Conservation (phyloP, 2,888 invertebrate species). For the Asteroscopus sphinx region DNA sequence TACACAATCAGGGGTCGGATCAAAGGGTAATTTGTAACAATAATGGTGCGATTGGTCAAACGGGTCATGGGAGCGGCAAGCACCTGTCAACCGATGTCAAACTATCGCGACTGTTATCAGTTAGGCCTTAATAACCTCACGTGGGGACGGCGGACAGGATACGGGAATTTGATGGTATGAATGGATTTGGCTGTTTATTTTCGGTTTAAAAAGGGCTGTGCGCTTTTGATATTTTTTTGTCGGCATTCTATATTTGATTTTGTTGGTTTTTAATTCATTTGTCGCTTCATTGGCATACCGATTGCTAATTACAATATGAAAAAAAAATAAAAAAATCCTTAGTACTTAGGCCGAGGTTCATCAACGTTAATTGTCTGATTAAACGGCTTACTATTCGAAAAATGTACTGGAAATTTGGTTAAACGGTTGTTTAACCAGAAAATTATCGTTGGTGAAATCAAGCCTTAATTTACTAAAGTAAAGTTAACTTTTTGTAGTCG, state of each 20-base stretch:
- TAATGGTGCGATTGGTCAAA: constrained; percentile 78
- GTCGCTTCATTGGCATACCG: not conserved
- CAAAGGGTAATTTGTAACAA: constrained; percentile 79
- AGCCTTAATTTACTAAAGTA: no score
- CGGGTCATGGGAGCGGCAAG: constrained; percentile 76
- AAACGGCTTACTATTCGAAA: no score
- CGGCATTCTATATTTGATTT: not conserved
- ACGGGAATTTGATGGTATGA: constrained; percentile 52
- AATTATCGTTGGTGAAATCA: no score
- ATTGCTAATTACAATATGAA: no score
- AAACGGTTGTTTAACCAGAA: no score
- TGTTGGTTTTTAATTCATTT: no score
- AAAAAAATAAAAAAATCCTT: no score
- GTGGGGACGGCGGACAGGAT: constrained; percentile 61
- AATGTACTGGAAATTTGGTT: no score
- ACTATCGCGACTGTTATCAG: constrained; percentile 72
- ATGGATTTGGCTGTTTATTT: constrained; percentile 39
- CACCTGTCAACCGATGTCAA: constrained; percentile 80
- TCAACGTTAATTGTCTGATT: no score
- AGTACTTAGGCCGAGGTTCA: no score
- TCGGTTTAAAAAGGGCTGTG: constrained; percentile 25
- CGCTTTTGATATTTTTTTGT: constrained; percentile 1
- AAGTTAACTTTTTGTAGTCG: no score
- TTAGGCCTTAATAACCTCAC: constrained; percentile 71
- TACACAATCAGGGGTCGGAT: constrained; percentile 73